These are phyloP conservation scores for Drymodes brunneopygia DNA, from an alignment of 2,113 vertebrate genomes.

Conservation along the genomic window DNA sequence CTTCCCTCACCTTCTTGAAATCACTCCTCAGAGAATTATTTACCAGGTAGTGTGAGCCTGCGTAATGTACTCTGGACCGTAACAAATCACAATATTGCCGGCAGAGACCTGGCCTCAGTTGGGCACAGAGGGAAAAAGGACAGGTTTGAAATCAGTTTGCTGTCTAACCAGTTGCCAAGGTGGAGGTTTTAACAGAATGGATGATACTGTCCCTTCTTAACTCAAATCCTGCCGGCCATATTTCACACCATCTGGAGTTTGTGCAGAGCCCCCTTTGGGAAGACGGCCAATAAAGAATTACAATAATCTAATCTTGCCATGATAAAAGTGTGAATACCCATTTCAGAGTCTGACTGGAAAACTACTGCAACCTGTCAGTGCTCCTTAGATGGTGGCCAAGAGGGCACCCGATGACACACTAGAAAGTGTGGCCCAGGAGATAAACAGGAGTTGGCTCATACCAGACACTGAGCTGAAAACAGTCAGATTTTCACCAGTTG, in stretches of 20 bases:
- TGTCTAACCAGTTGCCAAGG: constrained; percentile 28
- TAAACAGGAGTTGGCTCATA: not conserved
- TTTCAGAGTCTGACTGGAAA: constrained; percentile 47
- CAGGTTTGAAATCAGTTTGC: not conserved
- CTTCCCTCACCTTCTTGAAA: not conserved
- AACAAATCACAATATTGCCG: not conserved
- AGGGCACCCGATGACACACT: not conserved
- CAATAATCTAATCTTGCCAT: constrained; percentile 44
- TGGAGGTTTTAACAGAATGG: constrained; percentile 3
- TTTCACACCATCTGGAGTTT: constrained; percentile 61
- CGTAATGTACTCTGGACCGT: not conserved
- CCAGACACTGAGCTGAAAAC: not conserved
- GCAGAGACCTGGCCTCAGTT: not conserved
- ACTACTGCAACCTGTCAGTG: constrained; percentile 1
- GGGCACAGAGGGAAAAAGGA: not conserved
- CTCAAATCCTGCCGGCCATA: not conserved
- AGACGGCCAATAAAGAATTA: constrained; percentile 26
- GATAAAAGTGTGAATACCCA: constrained; percentile 42
- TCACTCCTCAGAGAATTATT: not conserved
- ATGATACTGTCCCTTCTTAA: constrained; percentile 27
- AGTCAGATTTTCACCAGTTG: not conserved
- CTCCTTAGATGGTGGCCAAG: not conserved
- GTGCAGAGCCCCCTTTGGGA: constrained; percentile 28
- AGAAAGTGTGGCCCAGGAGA: not conserved
- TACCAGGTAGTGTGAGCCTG: not conserved